Evolutionary conservation across 2,113 vertebrate genomes (phyloP).

Genomic region (Calidris pygmaea): DNA sequence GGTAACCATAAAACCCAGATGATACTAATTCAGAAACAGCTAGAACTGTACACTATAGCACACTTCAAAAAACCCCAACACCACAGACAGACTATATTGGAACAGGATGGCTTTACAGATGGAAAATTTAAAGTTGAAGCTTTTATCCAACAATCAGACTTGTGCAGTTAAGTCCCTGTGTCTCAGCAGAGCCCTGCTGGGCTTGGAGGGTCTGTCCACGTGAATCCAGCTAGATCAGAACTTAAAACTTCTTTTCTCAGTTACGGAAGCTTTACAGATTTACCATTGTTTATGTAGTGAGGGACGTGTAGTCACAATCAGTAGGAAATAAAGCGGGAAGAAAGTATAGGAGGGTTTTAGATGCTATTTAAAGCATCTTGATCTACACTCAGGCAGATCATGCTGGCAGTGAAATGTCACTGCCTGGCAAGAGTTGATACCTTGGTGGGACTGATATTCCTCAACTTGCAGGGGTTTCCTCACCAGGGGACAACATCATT

Average conservation of each 20-base stretch:
- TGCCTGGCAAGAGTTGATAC: neutral
- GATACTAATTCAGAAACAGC: neutral
- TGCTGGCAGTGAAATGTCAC: conserved; percentile 59
- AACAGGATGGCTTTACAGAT: neutral
- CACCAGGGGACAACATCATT: neutral
- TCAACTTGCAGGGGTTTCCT: conserved; percentile 33
- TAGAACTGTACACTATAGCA: neutral
- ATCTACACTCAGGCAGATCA: conserved; percentile 8
- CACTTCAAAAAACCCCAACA: neutral
- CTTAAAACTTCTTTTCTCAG: neutral
- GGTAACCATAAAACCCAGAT: neutral
- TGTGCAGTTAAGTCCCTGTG: neutral
- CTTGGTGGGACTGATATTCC: neutral
- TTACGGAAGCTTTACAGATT: neutral
- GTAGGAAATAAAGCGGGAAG: neutral
- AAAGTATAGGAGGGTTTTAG: neutral
- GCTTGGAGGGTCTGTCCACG: neutral
- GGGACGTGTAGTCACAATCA: neutral
- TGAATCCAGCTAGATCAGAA: neutral
- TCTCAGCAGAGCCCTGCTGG: neutral
- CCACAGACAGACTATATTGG: neutral
- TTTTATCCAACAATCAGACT: neutral
- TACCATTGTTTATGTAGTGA: neutral
- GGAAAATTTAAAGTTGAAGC: neutral
- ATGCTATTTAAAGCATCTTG: conserved; percentile 49